Evolutionary conservation across 2,113 vertebrate genomes (phyloP), one percentile per base, ranked within the genome.

Genomic region (Strix uralensis): DNA sequence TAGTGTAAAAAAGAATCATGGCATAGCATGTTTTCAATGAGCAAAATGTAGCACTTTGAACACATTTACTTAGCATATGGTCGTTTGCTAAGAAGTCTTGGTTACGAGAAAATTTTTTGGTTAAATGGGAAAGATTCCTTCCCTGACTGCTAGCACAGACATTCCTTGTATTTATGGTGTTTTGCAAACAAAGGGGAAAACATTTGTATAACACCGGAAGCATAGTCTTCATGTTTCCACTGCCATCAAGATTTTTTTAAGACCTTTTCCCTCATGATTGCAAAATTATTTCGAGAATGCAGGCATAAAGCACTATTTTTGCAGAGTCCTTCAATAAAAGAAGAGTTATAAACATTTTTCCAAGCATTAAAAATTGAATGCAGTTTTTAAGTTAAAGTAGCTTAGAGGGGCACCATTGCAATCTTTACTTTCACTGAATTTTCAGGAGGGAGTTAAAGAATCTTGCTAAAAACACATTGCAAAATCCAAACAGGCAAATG

Each of bases 51-150:
- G 81, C 90, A 94, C 96, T 96, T 94, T 40, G 87, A 96, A 96
- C 94, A 96, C 96, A 96, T 97, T 97, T 96, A 93, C 92, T 88
- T 91, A 95, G 89, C 94, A 91, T 97, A 97, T 95, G 92, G 92
- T 97, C 6, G 86, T 96, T 95, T 94, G 86, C 94, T 90, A 80
- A 90, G 80, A 88, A 95, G 47, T 88, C 93, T 90, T 95, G 91
- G 96, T 96, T 96, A 95, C 62, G 80, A 97, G 69, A 95, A 92
- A 78, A 62, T 1, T 63, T 88, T 96, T 96, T 95, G 89, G 92
- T 96, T 97, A 94, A 94, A 96, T 91, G 84, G 91, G 74, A 95
- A 96, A 92, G 90, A 92, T 94, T 97, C 70, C 84, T 95, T 96
- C 49, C 78, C 84, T 93, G 81, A 91, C 93, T 96, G 87, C 87